A percentile compares a stretch with the other conserved stretches of the same genome.
Evolutionary conservation across 2,888 invertebrate genomes (phyloP).

Genomic region (Brenthis ino): DNA sequence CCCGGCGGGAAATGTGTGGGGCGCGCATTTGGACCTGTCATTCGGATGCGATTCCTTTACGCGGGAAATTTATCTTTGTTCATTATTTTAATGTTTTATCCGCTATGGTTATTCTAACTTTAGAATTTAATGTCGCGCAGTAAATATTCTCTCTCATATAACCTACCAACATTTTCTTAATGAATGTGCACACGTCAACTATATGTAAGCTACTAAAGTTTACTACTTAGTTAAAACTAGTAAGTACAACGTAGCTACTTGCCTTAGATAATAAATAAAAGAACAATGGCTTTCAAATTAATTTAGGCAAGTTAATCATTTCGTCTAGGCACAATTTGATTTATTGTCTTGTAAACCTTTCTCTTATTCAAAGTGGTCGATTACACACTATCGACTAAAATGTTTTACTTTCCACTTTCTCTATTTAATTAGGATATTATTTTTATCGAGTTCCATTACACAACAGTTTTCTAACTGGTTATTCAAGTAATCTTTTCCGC

Average conservation of each 20-base stretch:
- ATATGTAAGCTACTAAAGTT: too few relatives aligned
- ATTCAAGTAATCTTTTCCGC: neutral
- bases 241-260: neutral
- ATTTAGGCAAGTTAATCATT: constrained; percentile 1
- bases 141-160: neutral
- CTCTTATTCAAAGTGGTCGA: constrained; percentile 30
- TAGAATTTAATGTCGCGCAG: neutral
- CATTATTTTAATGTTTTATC: constrained; percentile 9
- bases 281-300: constrained; percentile 1
- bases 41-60: constrained; percentile 36
- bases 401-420: constrained; percentile 42
- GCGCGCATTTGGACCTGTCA: constrained; percentile 41
- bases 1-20: constrained; percentile 54
- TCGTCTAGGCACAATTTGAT: constrained; percentile 12
- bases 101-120: constrained; percentile 12
- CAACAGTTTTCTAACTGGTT: constrained; percentile 15
- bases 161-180: neutral
- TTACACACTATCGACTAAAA: constrained; percentile 27
- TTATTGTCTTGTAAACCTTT: constrained; percentile 25
- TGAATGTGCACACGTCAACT: too few relatives aligned
- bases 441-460: constrained; percentile 14
- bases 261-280: constrained; percentile 4
- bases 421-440: constrained; percentile 38
- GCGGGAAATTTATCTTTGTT: constrained; percentile 37
- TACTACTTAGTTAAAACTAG: neutral